A percentile compares a stretch with the other conserved stretches of the same genome.
These are phyloP conservation scores for Hyposoter didymator DNA, from an alignment of 2,888 invertebrate genomes.

Conservation along the genomic window DNA sequence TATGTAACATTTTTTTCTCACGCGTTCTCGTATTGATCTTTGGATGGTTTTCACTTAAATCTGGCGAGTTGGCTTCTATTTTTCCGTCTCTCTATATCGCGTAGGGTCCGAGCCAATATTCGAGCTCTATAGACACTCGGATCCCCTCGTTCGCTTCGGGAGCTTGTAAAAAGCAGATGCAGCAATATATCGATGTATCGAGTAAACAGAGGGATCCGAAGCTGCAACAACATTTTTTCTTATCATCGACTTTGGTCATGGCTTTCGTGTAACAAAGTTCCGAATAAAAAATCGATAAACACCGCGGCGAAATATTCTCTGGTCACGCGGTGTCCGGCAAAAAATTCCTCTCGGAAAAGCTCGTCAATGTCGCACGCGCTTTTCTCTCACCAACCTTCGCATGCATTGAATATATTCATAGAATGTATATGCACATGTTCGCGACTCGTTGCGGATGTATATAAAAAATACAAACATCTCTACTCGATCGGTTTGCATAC, in stretches of 20 bases:
- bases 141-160: background rate
- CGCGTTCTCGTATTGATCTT: background rate
- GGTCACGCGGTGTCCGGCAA: background rate
- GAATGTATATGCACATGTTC: background rate
- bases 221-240: background rate
- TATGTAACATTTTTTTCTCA: background rate
- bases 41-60: background rate
- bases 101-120: background rate
- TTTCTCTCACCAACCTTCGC: background rate
- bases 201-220: background rate
- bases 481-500: constrained; percentile 3
- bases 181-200: background rate
- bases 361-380: background rate
- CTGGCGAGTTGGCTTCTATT: background rate
- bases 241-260: constrained; percentile 35
- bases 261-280: constrained; percentile 43
- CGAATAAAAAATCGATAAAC: constrained; percentile 17
- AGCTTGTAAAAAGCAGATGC: background rate
- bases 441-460: background rate
- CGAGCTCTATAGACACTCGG: background rate
- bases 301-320: background rate
- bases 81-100: background rate
- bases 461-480: background rate
- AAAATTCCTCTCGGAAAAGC: background rate
- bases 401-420: background rate